Percentiles rank a stretch among this genome's conserved stretches.
phyloP scores from a whole-genome alignment of 2,113 vertebrate genomes.

The Psophia crepitans region DNA sequence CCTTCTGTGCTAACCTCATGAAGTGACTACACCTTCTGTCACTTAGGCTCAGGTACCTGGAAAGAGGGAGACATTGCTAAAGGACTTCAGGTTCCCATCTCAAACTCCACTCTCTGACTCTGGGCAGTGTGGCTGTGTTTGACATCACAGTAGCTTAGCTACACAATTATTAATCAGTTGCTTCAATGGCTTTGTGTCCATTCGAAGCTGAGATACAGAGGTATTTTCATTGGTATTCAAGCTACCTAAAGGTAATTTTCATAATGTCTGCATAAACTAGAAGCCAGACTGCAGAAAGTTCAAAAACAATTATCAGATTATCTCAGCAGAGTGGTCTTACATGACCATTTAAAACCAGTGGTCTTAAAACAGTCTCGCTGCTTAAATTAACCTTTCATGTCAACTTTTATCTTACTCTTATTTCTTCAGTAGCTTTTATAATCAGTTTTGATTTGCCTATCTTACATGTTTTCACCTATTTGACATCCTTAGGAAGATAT shows the following conservation, averaged over 20 bases:
- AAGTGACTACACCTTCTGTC: background rate
- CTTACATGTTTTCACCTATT: slow-evolving; percentile 11
- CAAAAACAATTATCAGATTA: background rate
- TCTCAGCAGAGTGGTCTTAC: background rate
- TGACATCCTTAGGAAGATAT: background rate
- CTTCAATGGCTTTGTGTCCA: background rate
- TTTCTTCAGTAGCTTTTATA: slow-evolving; percentile 7
- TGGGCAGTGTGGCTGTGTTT: background rate
- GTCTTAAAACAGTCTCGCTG: background rate
- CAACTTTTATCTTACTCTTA: background rate
- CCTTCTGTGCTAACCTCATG: background rate
- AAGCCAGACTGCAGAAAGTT: background rate
- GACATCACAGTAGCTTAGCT: background rate
- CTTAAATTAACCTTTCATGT: slow-evolving; percentile 39
- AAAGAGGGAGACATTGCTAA: background rate
- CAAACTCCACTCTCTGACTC: background rate
- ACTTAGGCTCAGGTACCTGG: background rate
- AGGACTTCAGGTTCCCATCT: background rate
- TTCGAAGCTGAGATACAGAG: background rate
- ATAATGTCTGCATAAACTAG: background rate
- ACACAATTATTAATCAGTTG: background rate
- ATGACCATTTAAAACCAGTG: background rate
- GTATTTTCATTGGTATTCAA: background rate
- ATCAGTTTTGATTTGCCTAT: slow-evolving; percentile 33
- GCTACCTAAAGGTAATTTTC: background rate